These are phyloP conservation scores for Recurvirostra avosetta DNA, from an alignment of 2,113 vertebrate species.

Conservation along the genomic window DNA sequence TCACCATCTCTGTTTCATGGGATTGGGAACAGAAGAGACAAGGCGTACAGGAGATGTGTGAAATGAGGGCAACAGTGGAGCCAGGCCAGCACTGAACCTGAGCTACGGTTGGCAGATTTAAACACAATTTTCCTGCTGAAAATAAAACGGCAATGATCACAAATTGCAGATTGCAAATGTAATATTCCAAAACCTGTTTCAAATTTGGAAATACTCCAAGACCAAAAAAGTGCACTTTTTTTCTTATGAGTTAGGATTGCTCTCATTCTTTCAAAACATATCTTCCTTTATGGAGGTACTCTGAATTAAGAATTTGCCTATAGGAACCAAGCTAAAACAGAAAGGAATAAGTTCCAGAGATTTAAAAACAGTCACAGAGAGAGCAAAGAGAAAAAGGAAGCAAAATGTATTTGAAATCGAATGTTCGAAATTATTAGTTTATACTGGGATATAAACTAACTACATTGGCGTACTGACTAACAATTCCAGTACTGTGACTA, in stretches of 20 bases:
- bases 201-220: background rate
- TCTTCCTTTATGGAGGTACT: background rate
- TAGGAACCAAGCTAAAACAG: background rate
- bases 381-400: background rate
- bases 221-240: background rate
- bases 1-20: background rate
- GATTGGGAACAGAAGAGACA: background rate
- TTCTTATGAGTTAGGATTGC: background rate
- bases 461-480: background rate
- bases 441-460: background rate
- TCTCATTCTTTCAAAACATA: background rate
- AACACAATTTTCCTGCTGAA: background rate
- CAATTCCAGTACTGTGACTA: background rate
- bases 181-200: constrained; percentile 13
- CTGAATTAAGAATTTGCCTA: background rate
- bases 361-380: background rate
- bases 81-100: background rate
- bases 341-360: background rate
- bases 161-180: background rate
- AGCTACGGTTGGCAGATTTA: background rate
- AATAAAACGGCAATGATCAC: background rate
- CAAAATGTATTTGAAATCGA: background rate
- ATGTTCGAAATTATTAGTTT: background rate
- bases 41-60: background rate
- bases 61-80: background rate